These are phyloP conservation scores for Medauroidea extradentata DNA, from an alignment of 1,140 invertebrate genomes.

Conservation along the genomic window DNA sequence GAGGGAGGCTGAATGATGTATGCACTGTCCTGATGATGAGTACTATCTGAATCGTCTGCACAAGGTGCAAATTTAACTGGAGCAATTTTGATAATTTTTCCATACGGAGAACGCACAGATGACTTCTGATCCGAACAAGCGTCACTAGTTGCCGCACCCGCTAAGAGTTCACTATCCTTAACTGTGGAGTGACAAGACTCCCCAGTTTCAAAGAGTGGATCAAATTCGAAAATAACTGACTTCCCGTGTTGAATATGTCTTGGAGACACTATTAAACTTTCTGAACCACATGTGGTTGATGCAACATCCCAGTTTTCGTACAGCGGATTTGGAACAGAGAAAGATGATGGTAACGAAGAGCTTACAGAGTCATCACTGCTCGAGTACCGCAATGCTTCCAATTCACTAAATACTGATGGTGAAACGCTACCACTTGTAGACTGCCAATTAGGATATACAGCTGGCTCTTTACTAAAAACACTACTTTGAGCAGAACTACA, in stretches of 20 bases:
- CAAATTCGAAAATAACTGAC: conserved; percentile 34
- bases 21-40: too few relatives aligned
- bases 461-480: neutral
- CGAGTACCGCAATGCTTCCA: conserved; percentile 8
- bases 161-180: neutral
- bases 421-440: neutral
- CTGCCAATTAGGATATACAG: neutral
- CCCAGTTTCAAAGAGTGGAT: conserved; percentile 28
- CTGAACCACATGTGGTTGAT: neutral
- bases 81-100: conserved; percentile 8
- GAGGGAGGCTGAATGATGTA: too few relatives aligned
- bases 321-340: conserved; percentile 15
- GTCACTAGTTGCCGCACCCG: too few relatives aligned
- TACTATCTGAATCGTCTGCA: too few relatives aligned
- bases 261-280: too few relatives aligned
- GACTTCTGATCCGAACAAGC: neutral
- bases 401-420: conserved; percentile 2
- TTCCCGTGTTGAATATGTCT: neutral
- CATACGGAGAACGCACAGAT: neutral
- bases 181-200: neutral
- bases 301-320: conserved; percentile 18
- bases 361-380: conserved; percentile 10
- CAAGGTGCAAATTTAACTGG: too few relatives aligned
- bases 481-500: neutral
- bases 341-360: neutral